These are phyloP conservation scores for Characodon lateralis DNA, from an alignment of 2,797 vertebrate species.

Conservation along the genomic window DNA sequence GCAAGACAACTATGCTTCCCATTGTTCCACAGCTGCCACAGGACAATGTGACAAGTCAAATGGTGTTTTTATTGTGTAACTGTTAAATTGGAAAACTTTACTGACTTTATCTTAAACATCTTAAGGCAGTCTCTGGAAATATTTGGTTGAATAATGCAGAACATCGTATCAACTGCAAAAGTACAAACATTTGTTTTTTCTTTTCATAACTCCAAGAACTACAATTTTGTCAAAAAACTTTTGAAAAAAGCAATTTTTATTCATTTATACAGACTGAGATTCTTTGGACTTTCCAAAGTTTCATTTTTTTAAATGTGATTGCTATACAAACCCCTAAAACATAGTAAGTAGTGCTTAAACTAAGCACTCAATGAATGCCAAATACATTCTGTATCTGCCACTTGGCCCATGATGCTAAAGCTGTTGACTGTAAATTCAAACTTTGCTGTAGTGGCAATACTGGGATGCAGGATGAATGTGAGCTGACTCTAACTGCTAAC, in stretches of 20 bases:
- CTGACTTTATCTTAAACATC: constrained; percentile 5
- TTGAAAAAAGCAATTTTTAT: neutral
- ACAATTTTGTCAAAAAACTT: neutral
- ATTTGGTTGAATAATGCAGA: neutral
- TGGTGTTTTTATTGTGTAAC: neutral
- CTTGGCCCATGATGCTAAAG: constrained; percentile 20
- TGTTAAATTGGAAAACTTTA: neutral
- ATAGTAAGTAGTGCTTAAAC: neutral
- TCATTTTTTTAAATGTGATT: neutral
- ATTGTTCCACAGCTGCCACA: neutral
- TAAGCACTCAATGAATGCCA: neutral
- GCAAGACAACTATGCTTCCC: neutral
- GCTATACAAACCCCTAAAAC: constrained; percentile 1
- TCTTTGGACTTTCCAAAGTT: neutral
- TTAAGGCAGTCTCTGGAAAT: constrained; percentile 8
- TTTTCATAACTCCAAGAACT: neutral
- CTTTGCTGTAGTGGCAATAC: constrained; percentile 54
- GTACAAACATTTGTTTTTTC: neutral
- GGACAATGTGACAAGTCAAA: neutral
- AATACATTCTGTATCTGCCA: constrained; percentile 4
- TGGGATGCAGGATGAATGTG: constrained; percentile 29
- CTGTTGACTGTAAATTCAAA: constrained; percentile 69
- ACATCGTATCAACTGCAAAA: neutral
- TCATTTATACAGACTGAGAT: neutral
- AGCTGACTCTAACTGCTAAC: constrained; percentile 26